Base-by-base conservation (phyloP, 2,888 invertebrate genomes). In the Drosophila glabriapex region DNA sequence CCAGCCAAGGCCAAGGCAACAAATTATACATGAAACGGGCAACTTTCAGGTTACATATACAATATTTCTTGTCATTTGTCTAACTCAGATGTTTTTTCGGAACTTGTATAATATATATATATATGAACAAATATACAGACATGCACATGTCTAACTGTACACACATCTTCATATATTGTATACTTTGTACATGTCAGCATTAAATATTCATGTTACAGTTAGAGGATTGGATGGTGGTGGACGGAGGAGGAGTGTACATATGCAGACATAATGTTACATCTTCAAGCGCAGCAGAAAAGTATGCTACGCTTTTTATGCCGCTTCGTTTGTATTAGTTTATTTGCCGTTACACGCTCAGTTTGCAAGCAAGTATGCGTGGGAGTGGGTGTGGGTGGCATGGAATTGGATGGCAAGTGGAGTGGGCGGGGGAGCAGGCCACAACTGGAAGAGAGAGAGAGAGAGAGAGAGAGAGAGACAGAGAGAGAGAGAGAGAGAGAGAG, bases 271-370 rank as follows among this genome's bases (percentile, higher is more conserved):
- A 76, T 62, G 75, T 75, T 60, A 83, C 88, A 83, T 87, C 88
- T 85, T 85, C 81, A 85, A 85, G 85, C 79, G 78, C 72, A 75
- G 68, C 75, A 67, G 62, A 70, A 80, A 83, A 75, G 84, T 73
- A 73, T 71, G 85, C 86, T 76, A 73, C 58, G 68, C 66, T 72
- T 83, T 83, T 80, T 85, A 85, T 85, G 78, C 76, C 85, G 55
- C 71, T 68, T 63, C 67, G 80, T 52, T 73, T 68, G 84, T 76
- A 86, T 86, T 89, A 85, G 85, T 85, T 85, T 85, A 85, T 89
- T 84, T 86, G 89, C 80, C 86, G 89, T 86, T 84, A 86, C 89
- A 89, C 84, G 89, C 85, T 86, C 89, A 85, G 86, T 85, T 85
- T 78, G 74, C 54, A 59, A 59, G 60, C 59, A 58, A 46, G 52